Conservation (phyloP, 2,113 vertebrate species). For the Crocuta crocuta region DNA sequence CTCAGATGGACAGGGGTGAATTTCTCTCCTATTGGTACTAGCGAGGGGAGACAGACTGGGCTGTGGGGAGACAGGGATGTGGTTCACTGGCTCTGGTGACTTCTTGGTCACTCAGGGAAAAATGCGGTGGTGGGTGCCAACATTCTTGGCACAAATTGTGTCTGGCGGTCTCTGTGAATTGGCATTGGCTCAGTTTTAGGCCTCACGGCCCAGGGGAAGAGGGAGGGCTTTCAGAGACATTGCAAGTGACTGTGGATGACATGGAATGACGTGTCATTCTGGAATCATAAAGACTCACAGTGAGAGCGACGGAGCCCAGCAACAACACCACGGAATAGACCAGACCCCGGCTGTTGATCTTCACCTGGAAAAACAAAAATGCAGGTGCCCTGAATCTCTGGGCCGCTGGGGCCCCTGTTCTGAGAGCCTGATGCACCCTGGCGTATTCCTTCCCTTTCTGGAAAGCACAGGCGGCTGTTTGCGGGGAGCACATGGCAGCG, state of each 20-base stretch:
- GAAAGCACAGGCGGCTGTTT: background rate
- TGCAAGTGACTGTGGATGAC: fast-evolving
- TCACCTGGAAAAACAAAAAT: slow-evolving; percentile 88
- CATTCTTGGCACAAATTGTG: background rate
- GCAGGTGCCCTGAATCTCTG: background rate
- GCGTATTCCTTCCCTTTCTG: fast-evolving
- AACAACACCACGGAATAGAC: slow-evolving; percentile 96
- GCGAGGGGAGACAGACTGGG: fast-evolving
- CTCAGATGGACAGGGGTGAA: background rate
- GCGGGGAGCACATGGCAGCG: fast-evolving
- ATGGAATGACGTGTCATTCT: fast-evolving
- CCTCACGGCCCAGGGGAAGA: background rate
- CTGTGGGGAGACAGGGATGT: background rate
- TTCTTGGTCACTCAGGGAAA: background rate
- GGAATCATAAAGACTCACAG: slow-evolving; percentile 88
- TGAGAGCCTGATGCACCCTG: fast-evolving
- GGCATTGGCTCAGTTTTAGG: background rate
- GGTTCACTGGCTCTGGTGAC: background rate
- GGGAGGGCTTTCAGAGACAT: background rate
- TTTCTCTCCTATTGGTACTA: background rate
- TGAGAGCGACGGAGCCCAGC: slow-evolving; percentile 96
- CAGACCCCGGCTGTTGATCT: slow-evolving; percentile 96
- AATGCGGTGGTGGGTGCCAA: fast-evolving
- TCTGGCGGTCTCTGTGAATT: background rate
- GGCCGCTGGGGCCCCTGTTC: background rate